Conservation (phyloP, 2,113 vertebrate species). For the Lutjanus erythropterus region DNA sequence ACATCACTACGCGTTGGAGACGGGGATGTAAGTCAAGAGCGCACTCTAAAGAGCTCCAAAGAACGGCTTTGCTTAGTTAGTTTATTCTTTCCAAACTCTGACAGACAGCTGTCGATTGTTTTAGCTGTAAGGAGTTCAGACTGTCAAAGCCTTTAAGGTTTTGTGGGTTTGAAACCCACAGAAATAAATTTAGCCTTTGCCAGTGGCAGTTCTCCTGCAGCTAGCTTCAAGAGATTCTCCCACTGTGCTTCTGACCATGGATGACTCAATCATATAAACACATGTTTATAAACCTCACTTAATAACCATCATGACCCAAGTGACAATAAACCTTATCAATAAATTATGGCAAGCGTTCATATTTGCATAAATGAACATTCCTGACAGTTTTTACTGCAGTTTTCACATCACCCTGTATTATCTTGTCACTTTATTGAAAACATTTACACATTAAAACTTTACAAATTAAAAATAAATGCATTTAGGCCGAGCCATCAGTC, state of each 20-base stretch:
- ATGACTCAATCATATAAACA: constrained; percentile 12
- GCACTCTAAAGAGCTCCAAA: constrained; percentile 6
- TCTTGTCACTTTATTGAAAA: too few relatives aligned
- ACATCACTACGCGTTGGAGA: constrained; percentile 24
- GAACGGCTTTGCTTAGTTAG: too few relatives aligned
- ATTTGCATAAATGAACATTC: too few relatives aligned
- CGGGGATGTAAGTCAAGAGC: constrained; percentile 16
- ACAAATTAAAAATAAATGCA: too few relatives aligned
- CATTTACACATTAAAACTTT: too few relatives aligned
- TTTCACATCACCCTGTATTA: too few relatives aligned
- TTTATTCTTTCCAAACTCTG: constrained; percentile 22
- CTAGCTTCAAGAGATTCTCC: not conserved
- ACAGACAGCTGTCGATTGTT: not conserved
- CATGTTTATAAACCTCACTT: constrained; percentile 2
- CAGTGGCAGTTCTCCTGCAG: constrained; percentile 9
- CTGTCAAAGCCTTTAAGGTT: constrained; percentile 30
- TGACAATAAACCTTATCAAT: too few relatives aligned
- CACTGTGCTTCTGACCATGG: not conserved
- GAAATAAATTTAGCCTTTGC: constrained; percentile 37
- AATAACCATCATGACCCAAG: too few relatives aligned
- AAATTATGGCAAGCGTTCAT: too few relatives aligned
- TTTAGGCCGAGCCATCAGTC: too few relatives aligned
- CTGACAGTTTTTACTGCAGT: too few relatives aligned
- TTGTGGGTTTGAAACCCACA: constrained; percentile 28
- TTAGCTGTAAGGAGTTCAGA: not conserved